A percentile compares a stretch with the other conserved stretches of the same genome.
These are phyloP conservation scores for Spea multiplicata DNA, from an alignment of 2,113 vertebrate genomes.

Conservation along the genomic window DNA sequence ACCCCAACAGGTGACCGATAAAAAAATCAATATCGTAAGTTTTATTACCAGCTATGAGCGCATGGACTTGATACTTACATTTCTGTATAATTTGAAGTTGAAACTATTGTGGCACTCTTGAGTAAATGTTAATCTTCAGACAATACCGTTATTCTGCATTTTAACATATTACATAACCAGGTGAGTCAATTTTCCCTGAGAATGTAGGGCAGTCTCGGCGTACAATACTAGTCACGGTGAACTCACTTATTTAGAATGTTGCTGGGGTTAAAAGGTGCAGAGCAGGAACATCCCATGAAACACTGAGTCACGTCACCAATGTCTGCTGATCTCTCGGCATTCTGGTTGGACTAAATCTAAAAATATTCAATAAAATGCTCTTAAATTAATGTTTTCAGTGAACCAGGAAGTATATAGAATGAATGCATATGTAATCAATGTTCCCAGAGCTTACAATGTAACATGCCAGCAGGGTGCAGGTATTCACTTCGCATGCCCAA, in stretches of 20 bases:
- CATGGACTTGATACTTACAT: too few relatives aligned
- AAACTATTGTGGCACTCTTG: background rate
- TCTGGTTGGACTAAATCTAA: slow-evolving; percentile 24
- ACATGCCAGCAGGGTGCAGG: too few relatives aligned
- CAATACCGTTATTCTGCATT: background rate
- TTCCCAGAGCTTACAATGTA: too few relatives aligned
- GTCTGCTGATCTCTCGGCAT: slow-evolving; percentile 18
- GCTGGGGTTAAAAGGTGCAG: slow-evolving; percentile 37
- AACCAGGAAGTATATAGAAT: too few relatives aligned
- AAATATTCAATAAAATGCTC: background rate
- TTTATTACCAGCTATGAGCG: too few relatives aligned
- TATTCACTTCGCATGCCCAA: too few relatives aligned
- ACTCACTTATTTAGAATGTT: background rate
- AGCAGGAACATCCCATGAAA: slow-evolving; percentile 10
- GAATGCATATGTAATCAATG: too few relatives aligned
- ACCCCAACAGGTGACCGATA: background rate
- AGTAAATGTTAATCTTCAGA: background rate
- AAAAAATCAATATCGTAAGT: background rate
- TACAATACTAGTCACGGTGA: slow-evolving; percentile 8
- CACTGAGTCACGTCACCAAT: slow-evolving; percentile 26
- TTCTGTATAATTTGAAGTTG: too few relatives aligned
- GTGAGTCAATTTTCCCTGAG: slow-evolving; percentile 27
- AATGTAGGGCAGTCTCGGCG: slow-evolving; percentile 24
- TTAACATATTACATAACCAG: slow-evolving; percentile 10
- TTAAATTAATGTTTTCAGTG: background rate